Evolutionary conservation across 2,797 vertebrate genomes (phyloP), one percentile per base, ranked within the genome.

Genomic region (Rhodeus uyekii): DNA sequence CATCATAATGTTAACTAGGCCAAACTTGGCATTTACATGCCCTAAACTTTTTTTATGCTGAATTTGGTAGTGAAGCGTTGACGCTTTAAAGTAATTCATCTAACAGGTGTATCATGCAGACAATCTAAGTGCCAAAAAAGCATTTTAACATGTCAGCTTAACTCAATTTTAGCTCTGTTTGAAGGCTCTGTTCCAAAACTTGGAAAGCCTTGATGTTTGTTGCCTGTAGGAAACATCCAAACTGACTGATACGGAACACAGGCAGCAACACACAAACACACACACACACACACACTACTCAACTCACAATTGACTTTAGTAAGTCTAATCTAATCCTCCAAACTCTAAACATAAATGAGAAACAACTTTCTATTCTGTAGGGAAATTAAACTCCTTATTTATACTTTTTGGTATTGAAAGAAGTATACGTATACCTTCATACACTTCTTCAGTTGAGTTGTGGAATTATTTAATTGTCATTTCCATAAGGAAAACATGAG

Each of bases 1-100:
- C 12, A 9, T 29, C 36, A 36, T 63, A 60, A 65, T 50, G 22
- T n/a, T 42, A 78, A 82, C 78, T 58, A 36, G 75, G 55, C 50
- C 69, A 80, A 83, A 83, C 68, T 63, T 69, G 68, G 18, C 55
- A 71, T 86, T 83, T 81, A 65, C 13, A 48, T 72, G 53, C 67
- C 36, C 24, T 48, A 74, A 61, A 78, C 82, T 72, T 75, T 73
- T 50, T 65, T 82, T 76, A 69, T 64, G 32, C 44, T n/a, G 53
- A 82, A 36, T 61, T 63, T 50, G 44, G 1, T 27, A 42, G 65
- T 16, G 22, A 73, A 58, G n/a, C 1, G 0, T 12, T 44, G 48
- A 44, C 44, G 60, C 44, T 71, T 36, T 64, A 34, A 68, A 76
- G 32, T 69, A 61, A 50, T 46, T 36, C 42, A 60, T 76, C 38